These are phyloP conservation scores for Rhinophrynus dorsalis DNA, from an alignment of 2,797 vertebrate species.

Conservation along the genomic window DNA sequence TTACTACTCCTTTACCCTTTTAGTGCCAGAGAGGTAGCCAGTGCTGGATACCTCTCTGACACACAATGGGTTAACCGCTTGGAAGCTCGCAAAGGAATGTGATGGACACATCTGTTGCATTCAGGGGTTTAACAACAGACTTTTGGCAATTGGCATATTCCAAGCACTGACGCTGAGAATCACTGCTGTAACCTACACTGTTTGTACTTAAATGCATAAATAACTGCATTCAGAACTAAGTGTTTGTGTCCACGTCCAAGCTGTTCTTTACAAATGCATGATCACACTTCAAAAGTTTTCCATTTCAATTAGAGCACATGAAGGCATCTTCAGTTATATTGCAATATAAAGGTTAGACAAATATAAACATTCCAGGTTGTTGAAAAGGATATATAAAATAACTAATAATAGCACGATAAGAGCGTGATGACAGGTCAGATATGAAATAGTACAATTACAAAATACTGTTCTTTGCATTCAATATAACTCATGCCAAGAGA, in stretches of 20 bases:
- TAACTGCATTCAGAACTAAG: neutral
- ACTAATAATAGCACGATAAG: conserved; percentile 8
- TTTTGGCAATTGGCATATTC: too few species aligned
- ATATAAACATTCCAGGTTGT: neutral
- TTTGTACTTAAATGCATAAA: neutral
- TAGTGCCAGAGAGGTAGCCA: too few species aligned
- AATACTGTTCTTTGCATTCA: conserved; percentile 48
- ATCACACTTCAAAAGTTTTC: neutral
- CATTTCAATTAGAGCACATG: neutral
- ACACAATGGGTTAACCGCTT: too few species aligned
- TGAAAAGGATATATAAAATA: conserved; percentile 1
- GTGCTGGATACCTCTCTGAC: too few species aligned
- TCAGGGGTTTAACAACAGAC: too few species aligned
- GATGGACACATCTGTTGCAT: too few species aligned
- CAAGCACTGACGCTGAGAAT: too few species aligned
- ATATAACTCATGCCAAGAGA: conserved; percentile 42
- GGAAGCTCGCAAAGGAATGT: too few species aligned
- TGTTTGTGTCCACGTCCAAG: neutral
- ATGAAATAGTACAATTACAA: conserved; percentile 39
- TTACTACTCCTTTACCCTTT: too few species aligned
- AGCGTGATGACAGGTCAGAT: conserved; percentile 39
- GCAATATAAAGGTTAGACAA: conserved; percentile 33
- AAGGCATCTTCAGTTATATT: neutral
- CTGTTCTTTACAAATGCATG: neutral
- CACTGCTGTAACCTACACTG: too few species aligned